These are phyloP conservation scores for Athene cunicularia DNA, from an alignment of 2,113 vertebrate genomes.

Conservation along the genomic window DNA sequence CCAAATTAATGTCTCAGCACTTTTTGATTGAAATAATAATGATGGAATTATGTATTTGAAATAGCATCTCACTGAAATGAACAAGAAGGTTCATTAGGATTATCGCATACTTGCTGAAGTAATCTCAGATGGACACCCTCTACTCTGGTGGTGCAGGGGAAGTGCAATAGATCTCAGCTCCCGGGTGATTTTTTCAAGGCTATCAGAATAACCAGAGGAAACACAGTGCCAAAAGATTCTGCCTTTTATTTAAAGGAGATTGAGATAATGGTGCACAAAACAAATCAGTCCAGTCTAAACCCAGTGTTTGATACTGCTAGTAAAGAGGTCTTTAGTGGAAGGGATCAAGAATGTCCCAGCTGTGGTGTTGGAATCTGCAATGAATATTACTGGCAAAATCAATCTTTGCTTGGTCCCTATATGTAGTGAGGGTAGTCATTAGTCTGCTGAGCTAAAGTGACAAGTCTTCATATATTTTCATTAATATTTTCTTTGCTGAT, in stretches of 20 bases:
- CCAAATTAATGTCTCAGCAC: not conserved
- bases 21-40: not conserved
- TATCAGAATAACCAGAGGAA: not conserved
- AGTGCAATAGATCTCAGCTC: not conserved
- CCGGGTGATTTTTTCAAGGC: not conserved
- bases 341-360: not conserved
- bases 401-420: not conserved
- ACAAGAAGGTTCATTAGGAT: not conserved
- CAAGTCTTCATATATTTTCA: not conserved
- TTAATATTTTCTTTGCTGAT: not conserved
- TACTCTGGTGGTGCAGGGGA: not conserved
- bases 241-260: not conserved
- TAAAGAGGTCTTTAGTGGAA: not conserved
- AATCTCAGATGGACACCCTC: not conserved
- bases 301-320: not conserved
- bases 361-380: not conserved
- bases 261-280: not conserved
- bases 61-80: not conserved
- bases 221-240: not conserved
- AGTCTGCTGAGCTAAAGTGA: not conserved
- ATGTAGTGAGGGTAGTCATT: not conserved
- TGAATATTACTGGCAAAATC: not conserved
- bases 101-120: rapidly evolving
- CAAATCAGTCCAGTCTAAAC: not conserved
- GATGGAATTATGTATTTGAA: not conserved